Percentiles rank a stretch among this genome's conserved stretches.
These are phyloP conservation scores for Pyrgilauda ruficollis DNA, from an alignment of 2,113 vertebrate species.

Conservation along the genomic window DNA sequence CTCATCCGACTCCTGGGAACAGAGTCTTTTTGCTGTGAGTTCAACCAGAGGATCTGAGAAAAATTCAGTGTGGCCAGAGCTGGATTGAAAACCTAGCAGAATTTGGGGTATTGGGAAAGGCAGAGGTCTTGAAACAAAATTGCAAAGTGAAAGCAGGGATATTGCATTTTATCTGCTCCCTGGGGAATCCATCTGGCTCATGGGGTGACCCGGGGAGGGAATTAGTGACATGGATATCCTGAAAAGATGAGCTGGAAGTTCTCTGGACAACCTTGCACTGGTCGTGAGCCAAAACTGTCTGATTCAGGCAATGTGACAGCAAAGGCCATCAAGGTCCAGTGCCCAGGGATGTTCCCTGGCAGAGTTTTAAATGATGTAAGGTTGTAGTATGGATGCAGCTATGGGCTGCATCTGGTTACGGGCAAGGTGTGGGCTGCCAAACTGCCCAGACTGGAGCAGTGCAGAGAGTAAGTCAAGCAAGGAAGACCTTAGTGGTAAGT, in stretches of 20 bases:
- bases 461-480: not conserved
- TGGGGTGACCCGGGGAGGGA: not conserved
- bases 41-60: not conserved
- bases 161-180: not conserved
- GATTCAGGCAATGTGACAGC: not conserved
- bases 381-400: not conserved
- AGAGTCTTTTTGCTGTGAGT: not conserved
- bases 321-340: not conserved
- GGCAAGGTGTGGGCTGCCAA: too few relatives aligned
- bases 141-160: not conserved
- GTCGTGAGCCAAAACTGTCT: not conserved
- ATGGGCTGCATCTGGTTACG: not conserved
- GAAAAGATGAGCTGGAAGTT: rapidly evolving
- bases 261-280: not conserved
- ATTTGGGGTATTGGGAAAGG: not conserved
- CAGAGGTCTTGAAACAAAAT: not conserved
- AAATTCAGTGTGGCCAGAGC: not conserved
- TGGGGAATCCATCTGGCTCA: not conserved
- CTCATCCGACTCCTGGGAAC: not conserved
- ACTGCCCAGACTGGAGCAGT: not conserved
- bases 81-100: not conserved
- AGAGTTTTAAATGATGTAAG: not conserved
- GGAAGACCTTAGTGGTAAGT: not conserved
- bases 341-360: not conserved
- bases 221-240: not conserved